phyloP scores from a whole-genome alignment of 2,797 vertebrate species.

The Sparidentex hasta region DNA sequence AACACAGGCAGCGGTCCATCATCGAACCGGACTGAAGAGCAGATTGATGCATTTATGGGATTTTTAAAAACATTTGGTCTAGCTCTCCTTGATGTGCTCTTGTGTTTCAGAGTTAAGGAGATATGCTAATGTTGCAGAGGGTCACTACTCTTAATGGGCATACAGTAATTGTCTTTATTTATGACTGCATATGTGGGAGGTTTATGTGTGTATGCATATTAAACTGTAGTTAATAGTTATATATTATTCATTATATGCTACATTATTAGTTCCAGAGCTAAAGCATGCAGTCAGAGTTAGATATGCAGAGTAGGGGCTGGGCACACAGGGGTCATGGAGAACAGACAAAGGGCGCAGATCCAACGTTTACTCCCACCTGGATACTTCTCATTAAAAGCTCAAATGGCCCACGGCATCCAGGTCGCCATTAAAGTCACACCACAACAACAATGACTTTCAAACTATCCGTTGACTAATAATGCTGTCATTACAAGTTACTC shows the following conservation, averaged over 20 bases:
- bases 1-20: conserved; percentile 17
- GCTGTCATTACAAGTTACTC: conserved; percentile 69
- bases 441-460: conserved; percentile 78
- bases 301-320: conserved; percentile 6
- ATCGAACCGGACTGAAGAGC: conserved; percentile 12
- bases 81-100: conserved; percentile 12
- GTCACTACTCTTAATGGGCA: not conserved
- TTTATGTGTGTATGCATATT: conserved; percentile 11
- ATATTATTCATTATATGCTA: conserved; percentile 12
- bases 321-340: conserved; percentile 55
- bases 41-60: not conserved
- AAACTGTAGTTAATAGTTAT: not conserved
- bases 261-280: conserved; percentile 12
- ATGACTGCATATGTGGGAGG: not conserved
- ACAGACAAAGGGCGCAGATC: conserved; percentile 55
- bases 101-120: conserved; percentile 21
- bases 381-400: conserved; percentile 75
- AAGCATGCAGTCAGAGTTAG: conserved; percentile 20
- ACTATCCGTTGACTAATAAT: conserved; percentile 75
- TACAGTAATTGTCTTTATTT: not conserved
- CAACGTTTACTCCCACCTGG: conserved; percentile 68
- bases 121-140: not conserved
- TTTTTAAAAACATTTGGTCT: not conserved
- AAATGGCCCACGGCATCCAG: conserved; percentile 61
- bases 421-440: conserved; percentile 72